Evolutionary conservation across 2,888 invertebrate species (phyloP).

Genomic region (Enchytraeus crypticus): DNA sequence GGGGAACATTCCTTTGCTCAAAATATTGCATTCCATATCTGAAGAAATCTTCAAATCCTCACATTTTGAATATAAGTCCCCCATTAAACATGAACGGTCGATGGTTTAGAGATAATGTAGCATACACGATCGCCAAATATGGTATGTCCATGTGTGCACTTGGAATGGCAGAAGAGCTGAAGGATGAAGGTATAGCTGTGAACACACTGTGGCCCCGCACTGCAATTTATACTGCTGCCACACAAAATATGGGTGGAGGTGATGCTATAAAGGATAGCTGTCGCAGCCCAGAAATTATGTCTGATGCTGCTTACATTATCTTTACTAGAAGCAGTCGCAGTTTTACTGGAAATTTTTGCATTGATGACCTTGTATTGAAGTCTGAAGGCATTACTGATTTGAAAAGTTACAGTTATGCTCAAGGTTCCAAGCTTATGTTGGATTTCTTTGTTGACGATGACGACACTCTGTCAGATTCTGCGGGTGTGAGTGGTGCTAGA

Average conservation of each 20-base stretch:
- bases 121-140: slow-evolving; percentile 96
- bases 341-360: slow-evolving; percentile 77
- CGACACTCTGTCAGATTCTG: background rate
- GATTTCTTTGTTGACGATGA: slow-evolving; percentile 74
- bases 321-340: slow-evolving; percentile 66
- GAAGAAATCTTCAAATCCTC: slow-evolving; percentile 76
- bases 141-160: slow-evolving; percentile 98
- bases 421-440: slow-evolving; percentile 56
- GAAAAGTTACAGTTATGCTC: slow-evolving; percentile 58
- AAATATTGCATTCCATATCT: slow-evolving; percentile 80
- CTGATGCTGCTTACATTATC: slow-evolving; percentile 80
- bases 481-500: too few species aligned
- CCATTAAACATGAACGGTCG: slow-evolving; percentile 77
- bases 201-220: slow-evolving; percentile 95
- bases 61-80: slow-evolving; percentile 89
- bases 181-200: slow-evolving; percentile 71
- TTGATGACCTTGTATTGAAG: slow-evolving; percentile 78
- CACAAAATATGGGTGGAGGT: slow-evolving; percentile 56
- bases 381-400: slow-evolving; percentile 74
- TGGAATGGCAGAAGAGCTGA: slow-evolving; percentile 89
- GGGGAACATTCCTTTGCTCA: slow-evolving; percentile 91
- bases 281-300: slow-evolving; percentile 73
- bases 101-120: slow-evolving; percentile 85
- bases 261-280: slow-evolving; percentile 55
- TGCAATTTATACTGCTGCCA: slow-evolving; percentile 83